Evolutionary conservation across 2,797 vertebrate species (phyloP), one percentile per base, ranked within the genome.

Genomic region (Ibycter americanus): DNA sequence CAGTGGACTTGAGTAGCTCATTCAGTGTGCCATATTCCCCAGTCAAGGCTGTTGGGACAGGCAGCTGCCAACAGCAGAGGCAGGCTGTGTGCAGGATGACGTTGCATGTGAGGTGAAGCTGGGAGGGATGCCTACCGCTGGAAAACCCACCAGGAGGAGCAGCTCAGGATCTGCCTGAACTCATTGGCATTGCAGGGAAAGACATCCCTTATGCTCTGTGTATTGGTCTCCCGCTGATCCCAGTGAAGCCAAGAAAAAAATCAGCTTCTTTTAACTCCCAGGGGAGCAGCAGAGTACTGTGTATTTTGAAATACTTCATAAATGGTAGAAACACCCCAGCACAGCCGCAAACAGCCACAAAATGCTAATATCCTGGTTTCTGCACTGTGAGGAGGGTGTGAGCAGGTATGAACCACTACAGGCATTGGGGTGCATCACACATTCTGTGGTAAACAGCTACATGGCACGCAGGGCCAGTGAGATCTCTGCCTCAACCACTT

Each of bases 391-490:
- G 70, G 49, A 92, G 62, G 27, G 29, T 55, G 77, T 79, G 49
- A 76, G 73, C 29, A 78, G 62, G 34, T 70, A 25, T 58, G 86
- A 92, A 62, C 38, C 8, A 1, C 73, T 65, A 9, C 46, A 34
- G 73, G 65, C 73, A 22, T 32, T 38, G 42, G 54, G 15, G 34
- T 40, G 66, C 77, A 42, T 76, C 70, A 13, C 31, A 27, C 12
- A 27, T 3, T 0, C 61, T 36, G 46, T 8, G 71, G 31, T 31
- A 16, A 72, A 26, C 22, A 90, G 40, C 40, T 54, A 12, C 1
- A 0, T 6, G 1, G 32, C 0, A 0, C 31, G 58, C 74, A 68
- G 40, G 62, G 44, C 47, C 44, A 12, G 11, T 2, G 40, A 66
- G 32, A 58, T 40, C 49, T 71, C 52, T 40, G 26, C 16, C 36